Conservation (phyloP, 2,888 invertebrate species). For the Plutella xylostella region DNA sequence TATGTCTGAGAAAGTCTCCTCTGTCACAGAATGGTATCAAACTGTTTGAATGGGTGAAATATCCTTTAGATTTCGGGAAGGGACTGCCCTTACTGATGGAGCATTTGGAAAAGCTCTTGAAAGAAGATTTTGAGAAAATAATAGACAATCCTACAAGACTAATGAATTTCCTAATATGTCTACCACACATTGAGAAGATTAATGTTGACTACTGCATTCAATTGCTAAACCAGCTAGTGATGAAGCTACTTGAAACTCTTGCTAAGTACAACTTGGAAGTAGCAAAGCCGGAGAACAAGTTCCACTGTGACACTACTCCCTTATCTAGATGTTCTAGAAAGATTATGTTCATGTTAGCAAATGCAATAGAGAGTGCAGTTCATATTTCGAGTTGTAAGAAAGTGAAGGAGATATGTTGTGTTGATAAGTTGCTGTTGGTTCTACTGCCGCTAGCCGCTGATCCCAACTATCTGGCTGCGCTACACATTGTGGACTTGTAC, state of each 20-base stretch:
- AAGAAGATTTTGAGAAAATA: constrained; percentile 39
- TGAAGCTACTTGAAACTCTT: constrained; percentile 33
- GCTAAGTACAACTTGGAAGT: constrained; percentile 40
- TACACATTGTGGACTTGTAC: constrained; percentile 68
- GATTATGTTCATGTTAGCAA: constrained; percentile 66
- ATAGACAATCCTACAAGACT: constrained; percentile 47
- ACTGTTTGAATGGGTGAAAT: constrained; percentile 74
- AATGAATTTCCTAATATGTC: constrained; percentile 60
- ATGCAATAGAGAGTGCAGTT: constrained; percentile 69
- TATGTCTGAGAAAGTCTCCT: constrained; percentile 76
- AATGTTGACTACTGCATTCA: constrained; percentile 39
- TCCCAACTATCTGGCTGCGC: constrained; percentile 52
- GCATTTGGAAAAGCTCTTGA: constrained; percentile 38
- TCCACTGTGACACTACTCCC: constrained; percentile 37
- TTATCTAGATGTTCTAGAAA: constrained; percentile 44
- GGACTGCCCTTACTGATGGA: constrained; percentile 44
- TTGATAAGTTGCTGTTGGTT: constrained; percentile 45
- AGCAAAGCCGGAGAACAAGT: constrained; percentile 32
- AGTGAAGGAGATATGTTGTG: constrained; percentile 53
- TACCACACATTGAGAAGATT: constrained; percentile 67
- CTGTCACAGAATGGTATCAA: constrained; percentile 70
- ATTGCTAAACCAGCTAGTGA: constrained; percentile 40
- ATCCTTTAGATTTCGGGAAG: constrained; percentile 71
- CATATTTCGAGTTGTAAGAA: constrained; percentile 65
- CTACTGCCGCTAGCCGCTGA: constrained; percentile 55